Percentiles rank a stretch among this genome's conserved stretches.
phyloP scores from a whole-genome alignment of 2,797 vertebrate species.

The Nothura maculosa region DNA sequence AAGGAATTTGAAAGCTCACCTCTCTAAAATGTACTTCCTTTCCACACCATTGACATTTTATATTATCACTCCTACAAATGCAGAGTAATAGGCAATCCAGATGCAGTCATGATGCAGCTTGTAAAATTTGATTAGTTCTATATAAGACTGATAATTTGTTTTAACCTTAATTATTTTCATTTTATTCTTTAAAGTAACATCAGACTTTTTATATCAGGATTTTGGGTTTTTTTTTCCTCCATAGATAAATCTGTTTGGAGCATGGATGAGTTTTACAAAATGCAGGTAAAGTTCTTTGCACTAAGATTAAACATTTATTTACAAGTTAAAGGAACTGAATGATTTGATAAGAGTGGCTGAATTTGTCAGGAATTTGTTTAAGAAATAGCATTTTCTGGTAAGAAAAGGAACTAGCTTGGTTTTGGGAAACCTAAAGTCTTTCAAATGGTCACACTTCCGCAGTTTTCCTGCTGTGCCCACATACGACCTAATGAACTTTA shows the following conservation, averaged over 20 bases:
- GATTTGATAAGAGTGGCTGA: neutral
- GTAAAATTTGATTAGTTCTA: neutral
- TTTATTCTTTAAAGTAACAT: neutral
- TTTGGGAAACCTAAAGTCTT: neutral
- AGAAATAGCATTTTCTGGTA: neutral
- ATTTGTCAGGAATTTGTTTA: neutral
- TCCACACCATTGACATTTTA: neutral
- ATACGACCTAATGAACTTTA: neutral
- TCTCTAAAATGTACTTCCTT: constrained; percentile 29
- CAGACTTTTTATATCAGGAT: neutral
- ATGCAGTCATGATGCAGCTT: neutral
- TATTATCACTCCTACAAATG: neutral
- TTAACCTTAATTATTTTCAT: neutral
- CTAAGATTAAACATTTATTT: neutral
- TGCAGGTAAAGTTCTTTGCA: neutral
- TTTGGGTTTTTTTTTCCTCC: no score
- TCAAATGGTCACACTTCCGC: neutral
- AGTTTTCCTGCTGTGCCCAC: neutral
- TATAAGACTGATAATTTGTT: neutral
- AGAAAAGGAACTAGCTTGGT: accelerated
- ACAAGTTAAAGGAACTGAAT: neutral
- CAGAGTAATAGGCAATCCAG: neutral
- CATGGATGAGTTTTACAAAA: neutral
- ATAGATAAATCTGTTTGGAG: neutral
- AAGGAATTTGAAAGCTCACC: neutral